Conservation (phyloP, 2,888 invertebrate genomes). For the Mantis religiosa region DNA sequence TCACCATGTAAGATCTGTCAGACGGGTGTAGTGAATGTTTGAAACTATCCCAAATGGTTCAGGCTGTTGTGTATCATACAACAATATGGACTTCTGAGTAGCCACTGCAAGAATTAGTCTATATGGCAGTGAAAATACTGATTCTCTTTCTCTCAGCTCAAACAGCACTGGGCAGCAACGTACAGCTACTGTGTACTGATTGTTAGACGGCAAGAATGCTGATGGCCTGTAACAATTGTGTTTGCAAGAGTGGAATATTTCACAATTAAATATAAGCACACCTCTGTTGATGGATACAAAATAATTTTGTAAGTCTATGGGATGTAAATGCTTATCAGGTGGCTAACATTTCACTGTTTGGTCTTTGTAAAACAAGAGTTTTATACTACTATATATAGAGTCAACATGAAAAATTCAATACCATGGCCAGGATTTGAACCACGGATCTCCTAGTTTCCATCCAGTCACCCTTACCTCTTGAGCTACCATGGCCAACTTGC, state of each 20-base stretch:
- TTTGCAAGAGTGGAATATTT: neutral
- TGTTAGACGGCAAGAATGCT: constrained; percentile 70
- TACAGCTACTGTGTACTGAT: constrained; percentile 77
- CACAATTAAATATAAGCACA: neutral
- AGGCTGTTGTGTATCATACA: constrained; percentile 84
- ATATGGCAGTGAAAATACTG: constrained; percentile 62
- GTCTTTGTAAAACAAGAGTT: too few species aligned
- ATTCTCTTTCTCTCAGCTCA: constrained; percentile 54
- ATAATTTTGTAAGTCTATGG: too few species aligned
- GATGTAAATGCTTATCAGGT: too few species aligned
- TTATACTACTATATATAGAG: too few species aligned
- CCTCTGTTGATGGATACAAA: too few species aligned
- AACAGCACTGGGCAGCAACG: constrained; percentile 77
- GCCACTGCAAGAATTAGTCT: constrained; percentile 89
- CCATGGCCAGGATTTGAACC: too few species aligned
- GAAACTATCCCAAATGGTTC: constrained; percentile 75
- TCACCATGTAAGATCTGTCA: constrained; percentile 83
- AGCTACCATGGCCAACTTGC: too few species aligned
- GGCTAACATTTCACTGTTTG: too few species aligned
- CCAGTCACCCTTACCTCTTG: too few species aligned
- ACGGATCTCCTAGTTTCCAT: too few species aligned
- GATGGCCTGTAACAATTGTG: constrained; percentile 59
- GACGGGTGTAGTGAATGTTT: constrained; percentile 83
- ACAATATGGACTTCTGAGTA: constrained; percentile 76
- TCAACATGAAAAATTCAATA: too few species aligned